Evolutionary conservation across 1,140 invertebrate genomes (phyloP).

Genomic region (Apis florea): DNA sequence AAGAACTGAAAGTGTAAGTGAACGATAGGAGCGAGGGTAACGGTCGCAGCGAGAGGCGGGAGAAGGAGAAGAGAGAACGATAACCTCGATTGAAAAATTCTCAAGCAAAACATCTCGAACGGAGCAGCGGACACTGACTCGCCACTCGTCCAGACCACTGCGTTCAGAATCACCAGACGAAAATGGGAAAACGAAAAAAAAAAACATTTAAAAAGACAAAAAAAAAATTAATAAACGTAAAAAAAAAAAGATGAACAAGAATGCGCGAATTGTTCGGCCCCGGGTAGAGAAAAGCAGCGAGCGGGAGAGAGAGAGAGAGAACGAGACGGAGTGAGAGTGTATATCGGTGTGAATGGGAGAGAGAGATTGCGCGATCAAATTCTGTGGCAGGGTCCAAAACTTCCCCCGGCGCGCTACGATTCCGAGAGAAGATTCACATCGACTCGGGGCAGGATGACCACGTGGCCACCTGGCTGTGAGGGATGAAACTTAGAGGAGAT

Average conservation of each 20-base stretch:
- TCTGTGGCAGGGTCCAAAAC: constrained; percentile 55
- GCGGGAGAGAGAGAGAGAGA: constrained; percentile 38
- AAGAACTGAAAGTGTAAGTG: constrained; percentile 44
- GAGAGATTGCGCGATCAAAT: constrained; percentile 58
- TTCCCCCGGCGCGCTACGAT: constrained; percentile 66
- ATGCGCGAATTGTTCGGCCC: constrained; percentile 13
- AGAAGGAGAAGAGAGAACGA: constrained; percentile 34
- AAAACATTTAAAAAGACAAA: background rate
- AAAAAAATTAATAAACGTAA: background rate
- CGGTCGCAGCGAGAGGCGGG: constrained; percentile 29
- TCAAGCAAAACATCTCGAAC: constrained; percentile 39
- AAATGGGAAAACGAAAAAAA: background rate
- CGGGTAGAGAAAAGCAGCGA: constrained; percentile 4
- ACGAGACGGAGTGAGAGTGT: constrained; percentile 44
- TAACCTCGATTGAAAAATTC: constrained; percentile 50
- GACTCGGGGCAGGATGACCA: constrained; percentile 48
- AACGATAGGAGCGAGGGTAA: constrained; percentile 28
- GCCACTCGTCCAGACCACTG: constrained; percentile 55
- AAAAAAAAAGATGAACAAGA: constrained; percentile 1
- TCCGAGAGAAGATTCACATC: constrained; percentile 49
- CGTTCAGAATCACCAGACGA: constrained; percentile 34
- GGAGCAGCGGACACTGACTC: constrained; percentile 44
- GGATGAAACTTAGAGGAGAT: constrained; percentile 6
- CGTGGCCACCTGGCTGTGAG: constrained; percentile 37
- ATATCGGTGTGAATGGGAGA: constrained; percentile 58